Evolutionary conservation across 2,113 vertebrate species (phyloP), one percentile per base, ranked within the genome.

Genomic region (Coryphaenoides rupestris): DNA sequence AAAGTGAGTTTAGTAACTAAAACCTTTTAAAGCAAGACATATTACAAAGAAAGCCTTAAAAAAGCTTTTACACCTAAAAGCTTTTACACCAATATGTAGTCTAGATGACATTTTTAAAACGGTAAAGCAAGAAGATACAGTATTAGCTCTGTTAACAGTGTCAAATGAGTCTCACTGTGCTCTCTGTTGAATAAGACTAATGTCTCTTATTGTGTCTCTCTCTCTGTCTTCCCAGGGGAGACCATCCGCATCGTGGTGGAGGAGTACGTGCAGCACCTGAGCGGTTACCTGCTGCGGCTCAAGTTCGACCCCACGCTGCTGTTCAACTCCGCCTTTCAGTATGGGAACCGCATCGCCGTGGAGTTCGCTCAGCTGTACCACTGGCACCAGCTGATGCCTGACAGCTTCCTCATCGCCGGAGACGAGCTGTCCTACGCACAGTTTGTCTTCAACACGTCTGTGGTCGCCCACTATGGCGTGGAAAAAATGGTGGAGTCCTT

Each of bases 281-380:
- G 96, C 0, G 95, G 95, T 21, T 99, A 99, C 83, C 82, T 81
- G 40, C 81, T 98, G 68, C 86, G 90, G 60, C 87, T 99, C 57
- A 95, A 92, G 86, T 99, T 98, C 0, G 93, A 98, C 65, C 96
- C 96, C 0, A 82, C 93, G 22, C 87, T 99, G 62, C 87, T 98
- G 4, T 98, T 98, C 5, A 76, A 72, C 0, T 64, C 26, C 0
- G 92, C 80, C 65, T 99, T 99, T 81, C 95, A 98, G 87, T 99
- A 99, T 76, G 89, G 86, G 21, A 99, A 99, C 54, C 95, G 95
- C 70, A 98, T 99, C 0, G 87, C 96, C 0, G 66, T 96, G 77
- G 96, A 98, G 78, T 99, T 99, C 82, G 92, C 92, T 85, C 95
- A 97, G 3, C 91, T 99, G 6, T 98, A 98, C 70, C 96, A 95